Conservation (phyloP, 2,888 invertebrate species). For the Eristalis tenax region DNA sequence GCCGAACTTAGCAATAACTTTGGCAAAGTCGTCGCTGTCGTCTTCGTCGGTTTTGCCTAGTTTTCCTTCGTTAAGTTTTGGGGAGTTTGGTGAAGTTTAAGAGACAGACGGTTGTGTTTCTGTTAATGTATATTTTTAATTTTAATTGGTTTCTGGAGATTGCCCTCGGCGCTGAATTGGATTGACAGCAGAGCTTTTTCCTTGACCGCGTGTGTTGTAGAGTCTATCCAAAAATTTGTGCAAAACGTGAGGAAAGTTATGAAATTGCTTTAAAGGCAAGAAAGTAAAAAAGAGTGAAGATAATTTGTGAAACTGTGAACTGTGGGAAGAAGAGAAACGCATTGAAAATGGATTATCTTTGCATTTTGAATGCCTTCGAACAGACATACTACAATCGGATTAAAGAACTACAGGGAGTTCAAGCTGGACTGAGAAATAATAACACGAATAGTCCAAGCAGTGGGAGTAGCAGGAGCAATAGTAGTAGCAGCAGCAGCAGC, state of each 20-base stretch:
- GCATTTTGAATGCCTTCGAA: conserved; percentile 79
- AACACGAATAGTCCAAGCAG: conserved; percentile 54
- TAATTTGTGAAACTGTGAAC: neutral
- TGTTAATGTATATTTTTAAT: neutral
- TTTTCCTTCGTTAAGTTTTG: conserved; percentile 44
- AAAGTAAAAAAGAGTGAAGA: conserved; percentile 5
- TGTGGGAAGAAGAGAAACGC: neutral
- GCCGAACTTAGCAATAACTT: conserved; percentile 21
- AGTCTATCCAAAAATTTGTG: neutral
- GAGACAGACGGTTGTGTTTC: neutral
- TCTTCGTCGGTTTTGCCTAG: neutral
- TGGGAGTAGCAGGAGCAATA: neutral
- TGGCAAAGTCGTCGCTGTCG: conserved; percentile 18
- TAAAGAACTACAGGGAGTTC: conserved; percentile 76
- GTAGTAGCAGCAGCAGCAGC: conserved; percentile 58
- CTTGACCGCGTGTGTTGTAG: conserved; percentile 34
- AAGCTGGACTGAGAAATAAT: conserved; percentile 69
- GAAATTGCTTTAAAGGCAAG: conserved; percentile 34
- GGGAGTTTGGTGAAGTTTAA: conserved; percentile 33
- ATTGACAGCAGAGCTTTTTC: conserved; percentile 18
- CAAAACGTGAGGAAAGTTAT: conserved; percentile 11
- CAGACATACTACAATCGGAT: conserved; percentile 77
- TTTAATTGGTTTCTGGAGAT: conserved; percentile 2
- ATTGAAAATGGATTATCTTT: conserved; percentile 78
- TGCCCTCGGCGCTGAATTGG: neutral